Base-by-base conservation (phyloP, 2,888 invertebrate species). In the Phoenoteleia sp. region DNA sequence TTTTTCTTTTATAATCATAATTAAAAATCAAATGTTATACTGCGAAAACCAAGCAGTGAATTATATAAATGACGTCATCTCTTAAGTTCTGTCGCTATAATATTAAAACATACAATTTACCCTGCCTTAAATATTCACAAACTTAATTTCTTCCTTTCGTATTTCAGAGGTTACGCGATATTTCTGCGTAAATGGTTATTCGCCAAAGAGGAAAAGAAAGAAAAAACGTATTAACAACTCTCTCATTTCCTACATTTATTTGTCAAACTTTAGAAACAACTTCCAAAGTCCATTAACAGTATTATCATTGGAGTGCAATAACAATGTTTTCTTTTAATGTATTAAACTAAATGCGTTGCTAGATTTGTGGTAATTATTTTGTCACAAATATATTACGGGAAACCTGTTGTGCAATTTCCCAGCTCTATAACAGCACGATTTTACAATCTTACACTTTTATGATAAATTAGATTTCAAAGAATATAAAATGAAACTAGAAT, bases 271-370 rank as follows among this genome's bases (percentile, higher is more conserved):
- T 19, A 52, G 29, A 56, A 29, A 27, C 56, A 42, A 58, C 45
- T 58, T 71, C 71, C 19, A 25, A 58, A 71, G 58, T 47, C 58
- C 71, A 72, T 72, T 58, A 72, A 72, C 71, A 33, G 71, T 72
- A 72, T 72, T 72, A 72, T 72, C 71, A 72, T 72, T 58, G 9
- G n/a, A 29, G 45, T 58, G 58, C 47, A 72, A 58, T 29, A 47
- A n/a, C 23, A 58, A 27, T 60, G 71, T 71, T 54, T 66, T 49
- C 33, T 66, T 49, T 45, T 45, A 71, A 56, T 17, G 45, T 45
- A 71, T 71, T 71, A 56, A 71, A 56, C 42, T 21, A 27, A 56
- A 56, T 29, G 13, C 58, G n/a, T 15, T 25, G 25, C 23, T 7
- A 54, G 52, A 52, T 52, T 52, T 54, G 27, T 33, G 13, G 19